A percentile compares a stretch with the other conserved stretches of the same genome.
These are phyloP conservation scores for Muschampia plurimacula DNA, from an alignment of 2,888 invertebrate species.

Conservation along the genomic window DNA sequence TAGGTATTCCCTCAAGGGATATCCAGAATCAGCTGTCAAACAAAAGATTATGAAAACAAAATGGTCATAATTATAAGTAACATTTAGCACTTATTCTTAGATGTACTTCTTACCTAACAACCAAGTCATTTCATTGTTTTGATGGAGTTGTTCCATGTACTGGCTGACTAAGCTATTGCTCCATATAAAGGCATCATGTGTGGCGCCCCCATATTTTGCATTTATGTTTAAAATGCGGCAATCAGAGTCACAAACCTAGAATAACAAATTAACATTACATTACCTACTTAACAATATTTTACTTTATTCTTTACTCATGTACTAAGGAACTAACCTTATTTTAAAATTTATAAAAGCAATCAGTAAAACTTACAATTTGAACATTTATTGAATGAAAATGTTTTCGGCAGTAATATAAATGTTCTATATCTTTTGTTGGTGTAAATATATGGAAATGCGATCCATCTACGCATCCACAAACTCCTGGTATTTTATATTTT, in stretches of 20 bases:
- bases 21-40: neutral
- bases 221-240: neutral
- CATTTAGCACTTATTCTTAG: neutral
- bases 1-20: neutral
- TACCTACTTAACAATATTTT: too few species aligned
- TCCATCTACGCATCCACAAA: neutral
- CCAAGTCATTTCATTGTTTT: neutral
- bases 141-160: neutral
- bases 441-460: neutral
- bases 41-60: neutral
- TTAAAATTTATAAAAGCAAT: too few species aligned
- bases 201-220: neutral
- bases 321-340: too few species aligned
- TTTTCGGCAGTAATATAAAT: neutral
- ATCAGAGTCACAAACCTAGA: too few species aligned
- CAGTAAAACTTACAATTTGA: neutral
- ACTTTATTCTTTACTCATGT: too few species aligned
- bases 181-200: slow-evolving; percentile 3
- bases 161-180: neutral
- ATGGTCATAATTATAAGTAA: neutral
- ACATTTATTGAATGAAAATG: slow-evolving; percentile 1
- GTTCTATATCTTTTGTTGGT: neutral
- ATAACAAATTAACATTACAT: too few species aligned
- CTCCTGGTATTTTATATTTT: neutral
- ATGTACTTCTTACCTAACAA: neutral